Base-by-base conservation (phyloP, 2,113 vertebrate genomes). In the Bubo scandiacus region DNA sequence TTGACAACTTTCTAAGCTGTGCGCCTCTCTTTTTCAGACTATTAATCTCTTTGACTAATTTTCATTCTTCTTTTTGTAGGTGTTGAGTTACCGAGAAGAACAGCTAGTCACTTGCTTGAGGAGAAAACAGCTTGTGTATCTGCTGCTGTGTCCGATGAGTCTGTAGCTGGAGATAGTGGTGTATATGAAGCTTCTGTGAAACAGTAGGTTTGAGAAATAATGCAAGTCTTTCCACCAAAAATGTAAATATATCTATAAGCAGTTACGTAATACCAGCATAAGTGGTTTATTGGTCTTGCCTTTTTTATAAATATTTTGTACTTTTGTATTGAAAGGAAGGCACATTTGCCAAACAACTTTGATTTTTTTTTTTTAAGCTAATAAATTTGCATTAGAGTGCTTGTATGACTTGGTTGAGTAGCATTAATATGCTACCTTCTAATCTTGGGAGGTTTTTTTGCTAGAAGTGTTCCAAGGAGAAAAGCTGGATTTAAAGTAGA, bases 71-170 rank as follows among this genome's bases (percentile, higher is more conserved):
- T 55, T 91, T 92, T 27, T 62, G 34, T 95, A 98, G 98, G 97
- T 74, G 74, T 95, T 88, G 97, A 98, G 78, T 93, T 98, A 81
- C 88, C 90, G 5, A 97, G 92, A 86, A 97, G 97, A 95, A 87
- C 96, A 84, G 86, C n/a, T 17, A 32, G 81, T 77, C 97, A 97
- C 52, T 40, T 98, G 59, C 97, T 97, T 15, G 98, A 98, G 74
- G 98, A 98, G 88, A 98, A 98, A 70, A 80, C 95, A 3, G 81
- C 98, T 5, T 98, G 98, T 38, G 98, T 99, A 38, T 99, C 98
- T 9, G 98, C 98, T 25, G 98, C 98, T 0, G 98, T 99, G 40
- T 99, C 98, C 0, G 98, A 99, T n/a, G 98, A 99, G 81, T 99
- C 98, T 5, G 98, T 99, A 81, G 98, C 98, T 54, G 98, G 98